A percentile compares a stretch with the other conserved stretches of the same genome.
Evolutionary conservation across 2,113 vertebrate genomes (phyloP).

Genomic region (Mugil cephalus): DNA sequence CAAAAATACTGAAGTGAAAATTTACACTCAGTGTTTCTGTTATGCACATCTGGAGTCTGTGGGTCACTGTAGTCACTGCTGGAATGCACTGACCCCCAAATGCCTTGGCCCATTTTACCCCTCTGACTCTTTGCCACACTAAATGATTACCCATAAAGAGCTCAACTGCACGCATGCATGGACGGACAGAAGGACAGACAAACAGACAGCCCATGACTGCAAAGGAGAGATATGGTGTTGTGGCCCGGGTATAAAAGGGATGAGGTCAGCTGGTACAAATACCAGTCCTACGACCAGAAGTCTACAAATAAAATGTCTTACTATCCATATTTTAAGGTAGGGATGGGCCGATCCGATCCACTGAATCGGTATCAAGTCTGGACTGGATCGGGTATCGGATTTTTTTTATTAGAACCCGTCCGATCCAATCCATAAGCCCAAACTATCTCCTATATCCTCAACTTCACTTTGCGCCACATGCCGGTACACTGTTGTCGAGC

Average conservation of each 20-base stretch:
- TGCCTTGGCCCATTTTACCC: conserved; percentile 52
- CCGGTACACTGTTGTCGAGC: too few species aligned
- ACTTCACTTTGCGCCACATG: too few species aligned
- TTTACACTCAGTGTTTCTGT: neutral
- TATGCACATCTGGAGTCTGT: neutral
- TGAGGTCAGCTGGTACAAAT: conserved; percentile 18
- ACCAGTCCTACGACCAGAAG: neutral
- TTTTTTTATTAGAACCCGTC: too few species aligned
- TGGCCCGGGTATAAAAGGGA: conserved; percentile 18
- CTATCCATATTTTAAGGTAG: too few species aligned
- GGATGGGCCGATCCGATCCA: too few species aligned
- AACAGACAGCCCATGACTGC: conserved; percentile 30
- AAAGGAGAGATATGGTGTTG: conserved; percentile 45
- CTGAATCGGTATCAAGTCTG: too few species aligned
- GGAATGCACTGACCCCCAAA: conserved; percentile 48
- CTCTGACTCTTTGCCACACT: conserved; percentile 61
- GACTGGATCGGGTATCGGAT: too few species aligned
- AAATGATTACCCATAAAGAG: conserved; percentile 58
- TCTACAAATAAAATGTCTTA: conserved; percentile 16
- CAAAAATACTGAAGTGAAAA: neutral
- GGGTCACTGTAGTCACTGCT: conserved; percentile 15
- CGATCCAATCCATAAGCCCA: too few species aligned
- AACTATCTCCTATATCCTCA: too few species aligned
- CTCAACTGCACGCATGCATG: conserved; percentile 48
- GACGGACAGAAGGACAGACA: conserved; percentile 56